phyloP scores from a whole-genome alignment of 2,888 invertebrate genomes.

The Camponotus fellah region DNA sequence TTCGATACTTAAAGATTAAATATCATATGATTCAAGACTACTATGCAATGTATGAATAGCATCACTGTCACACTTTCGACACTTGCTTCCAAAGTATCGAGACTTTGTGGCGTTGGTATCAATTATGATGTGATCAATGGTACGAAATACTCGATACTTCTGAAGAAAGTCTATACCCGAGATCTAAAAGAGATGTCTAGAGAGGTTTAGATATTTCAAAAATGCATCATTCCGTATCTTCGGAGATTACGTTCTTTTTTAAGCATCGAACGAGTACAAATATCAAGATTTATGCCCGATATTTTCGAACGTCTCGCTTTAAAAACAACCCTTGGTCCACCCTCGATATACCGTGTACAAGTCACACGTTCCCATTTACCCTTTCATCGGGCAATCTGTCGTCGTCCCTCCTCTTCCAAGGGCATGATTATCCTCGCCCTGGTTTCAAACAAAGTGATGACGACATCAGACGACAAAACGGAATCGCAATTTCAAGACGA shows the following conservation, averaged over 20 bases:
- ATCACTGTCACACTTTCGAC: background rate
- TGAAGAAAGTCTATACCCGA: background rate
- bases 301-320: slow-evolving; percentile 18
- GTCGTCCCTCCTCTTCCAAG: too few species aligned
- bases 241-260: background rate
- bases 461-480: slow-evolving; percentile 8
- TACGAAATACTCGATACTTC: slow-evolving; percentile 17
- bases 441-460: slow-evolving; percentile 3
- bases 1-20: slow-evolving; percentile 3
- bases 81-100: background rate
- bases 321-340: background rate
- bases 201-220: background rate
- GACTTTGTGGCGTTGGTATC: background rate
- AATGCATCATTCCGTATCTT: background rate
- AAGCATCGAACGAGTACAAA: slow-evolving; percentile 17
- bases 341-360: background rate
- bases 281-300: background rate
- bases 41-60: background rate
- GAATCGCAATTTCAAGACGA: slow-evolving; percentile 14
- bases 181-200: background rate
- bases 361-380: background rate
- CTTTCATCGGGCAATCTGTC: background rate
- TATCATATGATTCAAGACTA: background rate
- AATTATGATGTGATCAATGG: background rate
- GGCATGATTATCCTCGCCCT: background rate